Conservation (phyloP, 2,113 vertebrate species). For the Polypterus bichir region DNA sequence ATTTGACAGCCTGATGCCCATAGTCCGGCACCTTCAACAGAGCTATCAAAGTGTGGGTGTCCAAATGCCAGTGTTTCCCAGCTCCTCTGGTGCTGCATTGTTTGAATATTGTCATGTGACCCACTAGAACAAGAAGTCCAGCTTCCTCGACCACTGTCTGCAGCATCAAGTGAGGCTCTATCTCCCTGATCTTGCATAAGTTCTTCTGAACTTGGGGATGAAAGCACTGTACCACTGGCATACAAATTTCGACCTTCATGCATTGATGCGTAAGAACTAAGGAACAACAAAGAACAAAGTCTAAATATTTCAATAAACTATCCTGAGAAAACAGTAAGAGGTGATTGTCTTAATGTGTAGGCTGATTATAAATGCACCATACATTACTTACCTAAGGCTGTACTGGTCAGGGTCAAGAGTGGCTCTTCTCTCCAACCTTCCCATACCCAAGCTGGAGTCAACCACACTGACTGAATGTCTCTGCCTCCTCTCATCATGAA, state of each 20-base stretch:
- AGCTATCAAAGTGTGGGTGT: slow-evolving; percentile 53
- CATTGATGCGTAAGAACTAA: slow-evolving; percentile 75
- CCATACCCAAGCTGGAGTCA: slow-evolving; percentile 61
- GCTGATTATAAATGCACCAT: too few relatives aligned
- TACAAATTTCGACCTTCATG: slow-evolving; percentile 80
- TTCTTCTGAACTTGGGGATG: slow-evolving; percentile 89
- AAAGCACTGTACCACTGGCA: slow-evolving; percentile 68
- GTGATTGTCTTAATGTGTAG: too few relatives aligned
- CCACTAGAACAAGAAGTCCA: slow-evolving; percentile 97
- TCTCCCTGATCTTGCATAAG: slow-evolving; percentile 93
- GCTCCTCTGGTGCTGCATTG: slow-evolving; percentile 88
- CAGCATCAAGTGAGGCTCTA: slow-evolving; percentile 83
- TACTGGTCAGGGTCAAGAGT: slow-evolving; percentile 82
- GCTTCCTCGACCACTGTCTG: slow-evolving; percentile 92
- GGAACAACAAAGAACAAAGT: not conserved
- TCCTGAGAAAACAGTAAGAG: too few relatives aligned
- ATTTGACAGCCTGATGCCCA: slow-evolving; percentile 53
- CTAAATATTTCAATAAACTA: too few relatives aligned
- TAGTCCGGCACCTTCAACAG: slow-evolving; percentile 48
- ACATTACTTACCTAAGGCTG: slow-evolving; percentile 69
- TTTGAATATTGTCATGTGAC: slow-evolving; percentile 96
- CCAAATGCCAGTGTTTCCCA: slow-evolving; percentile 84
- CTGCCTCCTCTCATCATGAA: slow-evolving; percentile 77
- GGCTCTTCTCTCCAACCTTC: slow-evolving; percentile 72
- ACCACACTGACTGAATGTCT: slow-evolving; percentile 73